Percentiles rank a stretch among this genome's conserved stretches.
Conservation (phyloP, 2,113 vertebrate genomes). For the Hydropotes inermis region DNA sequence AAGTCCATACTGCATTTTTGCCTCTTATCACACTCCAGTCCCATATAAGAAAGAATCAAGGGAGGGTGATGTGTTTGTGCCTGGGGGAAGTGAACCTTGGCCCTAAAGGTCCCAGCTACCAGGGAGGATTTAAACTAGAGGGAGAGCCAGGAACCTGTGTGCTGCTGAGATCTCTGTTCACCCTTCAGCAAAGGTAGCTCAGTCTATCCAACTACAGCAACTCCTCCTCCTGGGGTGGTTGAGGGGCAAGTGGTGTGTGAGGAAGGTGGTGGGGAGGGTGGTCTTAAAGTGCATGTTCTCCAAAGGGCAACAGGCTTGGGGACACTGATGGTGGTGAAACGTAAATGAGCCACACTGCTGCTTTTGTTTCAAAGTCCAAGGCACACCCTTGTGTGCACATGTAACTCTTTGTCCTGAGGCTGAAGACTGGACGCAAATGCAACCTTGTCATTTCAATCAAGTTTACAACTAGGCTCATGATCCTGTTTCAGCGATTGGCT, state of each 20-base stretch:
- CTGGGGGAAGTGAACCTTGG: background rate
- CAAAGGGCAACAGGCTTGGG: background rate
- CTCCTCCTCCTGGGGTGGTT: background rate
- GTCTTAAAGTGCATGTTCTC: background rate
- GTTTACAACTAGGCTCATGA: background rate
- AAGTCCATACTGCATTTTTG: background rate
- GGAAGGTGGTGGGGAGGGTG: background rate
- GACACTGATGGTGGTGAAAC: background rate
- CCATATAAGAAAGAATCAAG: background rate
- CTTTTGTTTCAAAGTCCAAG: background rate
- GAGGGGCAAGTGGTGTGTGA: background rate
- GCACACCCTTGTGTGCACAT: background rate
- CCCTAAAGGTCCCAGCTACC: background rate
- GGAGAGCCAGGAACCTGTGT: rapidly evolving
- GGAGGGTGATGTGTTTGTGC: background rate
- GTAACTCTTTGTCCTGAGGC: background rate
- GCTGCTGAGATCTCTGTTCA: background rate
- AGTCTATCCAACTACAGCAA: background rate
- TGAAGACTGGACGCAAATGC: background rate
- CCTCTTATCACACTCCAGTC: background rate
- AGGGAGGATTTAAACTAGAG: background rate
- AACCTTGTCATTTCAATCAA: background rate
- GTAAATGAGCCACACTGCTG: too few species aligned
- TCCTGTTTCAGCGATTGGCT: background rate
- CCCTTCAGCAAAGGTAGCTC: background rate